These are phyloP conservation scores for Boloria selene DNA, from an alignment of 2,888 invertebrate genomes.

Conservation along the genomic window DNA sequence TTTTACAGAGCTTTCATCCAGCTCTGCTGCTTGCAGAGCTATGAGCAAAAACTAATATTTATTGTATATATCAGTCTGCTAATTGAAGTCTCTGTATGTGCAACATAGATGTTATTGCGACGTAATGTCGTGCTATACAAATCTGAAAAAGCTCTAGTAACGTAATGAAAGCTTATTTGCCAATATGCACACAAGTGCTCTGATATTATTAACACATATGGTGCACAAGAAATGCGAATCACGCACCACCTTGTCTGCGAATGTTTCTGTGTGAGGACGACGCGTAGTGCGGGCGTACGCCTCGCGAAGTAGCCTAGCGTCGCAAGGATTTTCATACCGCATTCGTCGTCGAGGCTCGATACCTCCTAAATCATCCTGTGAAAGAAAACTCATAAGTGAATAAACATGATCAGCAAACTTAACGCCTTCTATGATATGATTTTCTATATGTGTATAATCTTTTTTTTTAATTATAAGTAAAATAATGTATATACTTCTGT, in stretches of 20 bases:
- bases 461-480: background rate
- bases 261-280: slow-evolving; percentile 73
- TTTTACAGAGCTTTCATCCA: too few relatives aligned
- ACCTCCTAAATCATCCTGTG: slow-evolving; percentile 84
- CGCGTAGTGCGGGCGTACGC: slow-evolving; percentile 75
- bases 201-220: slow-evolving; percentile 29
- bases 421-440: background rate
- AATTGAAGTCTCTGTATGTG: slow-evolving; percentile 27
- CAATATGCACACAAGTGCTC: slow-evolving; percentile 7
- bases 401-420: background rate
- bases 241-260: slow-evolving; percentile 73
- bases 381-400: slow-evolving; percentile 14
- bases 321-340: slow-evolving; percentile 73
- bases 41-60: background rate
- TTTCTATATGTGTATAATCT: too few relatives aligned
- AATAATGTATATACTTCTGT: too few relatives aligned
- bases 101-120: slow-evolving; percentile 31
- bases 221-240: slow-evolving; percentile 34
- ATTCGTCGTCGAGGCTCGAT: slow-evolving; percentile 78
- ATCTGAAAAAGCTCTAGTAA: background rate
- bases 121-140: background rate
- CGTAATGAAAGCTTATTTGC: background rate
- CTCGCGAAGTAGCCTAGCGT: slow-evolving; percentile 71
- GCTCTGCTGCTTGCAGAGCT: too few relatives aligned
- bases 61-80: background rate